Conservation (phyloP, 2,797 vertebrate species). For the Centropyge bicolor region DNA sequence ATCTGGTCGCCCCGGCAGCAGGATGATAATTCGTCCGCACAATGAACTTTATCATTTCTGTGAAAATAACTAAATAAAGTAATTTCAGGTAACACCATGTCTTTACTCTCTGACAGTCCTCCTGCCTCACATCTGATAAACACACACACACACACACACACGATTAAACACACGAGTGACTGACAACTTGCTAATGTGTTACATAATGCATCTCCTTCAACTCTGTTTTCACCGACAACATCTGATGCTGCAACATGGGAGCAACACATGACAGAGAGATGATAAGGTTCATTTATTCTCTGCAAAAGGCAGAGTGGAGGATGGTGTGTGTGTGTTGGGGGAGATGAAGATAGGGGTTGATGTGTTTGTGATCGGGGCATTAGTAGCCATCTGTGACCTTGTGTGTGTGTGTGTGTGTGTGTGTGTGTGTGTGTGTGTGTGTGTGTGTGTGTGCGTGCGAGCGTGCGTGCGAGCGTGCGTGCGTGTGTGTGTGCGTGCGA, state of each 20-base stretch:
- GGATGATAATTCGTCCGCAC: not conserved
- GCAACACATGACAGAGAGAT: conserved; percentile 29
- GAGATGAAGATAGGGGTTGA: conserved; percentile 45
- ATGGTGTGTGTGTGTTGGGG: not conserved
- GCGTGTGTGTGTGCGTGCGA: conserved; percentile 21
- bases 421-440: conserved; percentile 18
- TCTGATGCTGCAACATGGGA: conserved; percentile 39
- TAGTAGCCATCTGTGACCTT: conserved; percentile 55
- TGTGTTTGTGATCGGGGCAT: conserved; percentile 48
- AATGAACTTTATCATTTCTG: not conserved
- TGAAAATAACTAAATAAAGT: not conserved
- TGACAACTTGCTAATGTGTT: conserved; percentile 30
- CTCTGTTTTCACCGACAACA: conserved; percentile 28
- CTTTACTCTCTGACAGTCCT: not conserved
- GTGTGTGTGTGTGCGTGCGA: conserved; percentile 13
- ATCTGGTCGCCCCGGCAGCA: too few species aligned
- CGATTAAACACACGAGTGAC: conserved; percentile 2
- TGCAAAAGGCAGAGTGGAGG: conserved; percentile 17
- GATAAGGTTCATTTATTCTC: conserved; percentile 34
- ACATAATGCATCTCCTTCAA: conserved; percentile 31
- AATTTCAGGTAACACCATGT: not conserved
- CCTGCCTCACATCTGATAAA: not conserved
- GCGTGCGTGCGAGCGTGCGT: too few species aligned
- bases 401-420: conserved; percentile 22
- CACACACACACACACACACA: not conserved